Evolutionary conservation across 2,113 vertebrate genomes (phyloP), one percentile per base, ranked within the genome.

Genomic region (Castor canadensis): DNA sequence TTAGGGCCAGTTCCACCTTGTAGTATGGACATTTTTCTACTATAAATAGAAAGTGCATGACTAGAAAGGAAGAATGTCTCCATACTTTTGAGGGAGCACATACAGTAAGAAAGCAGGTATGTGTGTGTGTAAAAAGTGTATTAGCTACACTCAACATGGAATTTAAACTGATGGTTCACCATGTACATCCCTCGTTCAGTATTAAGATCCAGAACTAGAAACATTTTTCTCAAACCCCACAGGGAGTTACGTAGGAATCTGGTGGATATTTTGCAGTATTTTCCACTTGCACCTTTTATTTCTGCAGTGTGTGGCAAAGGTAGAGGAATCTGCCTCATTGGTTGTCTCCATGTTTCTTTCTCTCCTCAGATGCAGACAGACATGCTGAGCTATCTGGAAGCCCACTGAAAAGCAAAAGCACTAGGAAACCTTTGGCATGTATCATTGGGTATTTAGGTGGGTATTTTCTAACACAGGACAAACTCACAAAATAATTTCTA

Each of bases 361-460:
- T 98, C 96, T 98, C 98, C 98, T 98, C 98, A 99, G 99, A 99
- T 98, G 99, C 99, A 98, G 99, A 99, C 98, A 99, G 99, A 98
- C 99, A 99, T 96, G 99, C 99, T 52, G 99, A 99, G 87, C 98
- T 99, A 87, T 98, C 99, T 96, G 99, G 99, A 96, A 99, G 99
- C 95, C 99, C 99, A 56, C 98, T 99, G 98, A 99, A 99, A 98
- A 99, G 99, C 98, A 99, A 99, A 98, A 99, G 98, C 71, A 98
- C 98, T 97, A 99, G 99, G 98, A 99, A 99, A 93, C 99, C 99
- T 95, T 98, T 99, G 97, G 99, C 99, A 93, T 99, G 99, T 97
- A 99, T 99, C 96, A 98, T 99, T 98, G 99, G 99, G 98, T 99
- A 99, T 98, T 98, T 99, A 98, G 99, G 99, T 99, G 98, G 98